Evolutionary conservation across 2,797 vertebrate species (phyloP).

Genomic region (Philypnodon macrostomus): DNA sequence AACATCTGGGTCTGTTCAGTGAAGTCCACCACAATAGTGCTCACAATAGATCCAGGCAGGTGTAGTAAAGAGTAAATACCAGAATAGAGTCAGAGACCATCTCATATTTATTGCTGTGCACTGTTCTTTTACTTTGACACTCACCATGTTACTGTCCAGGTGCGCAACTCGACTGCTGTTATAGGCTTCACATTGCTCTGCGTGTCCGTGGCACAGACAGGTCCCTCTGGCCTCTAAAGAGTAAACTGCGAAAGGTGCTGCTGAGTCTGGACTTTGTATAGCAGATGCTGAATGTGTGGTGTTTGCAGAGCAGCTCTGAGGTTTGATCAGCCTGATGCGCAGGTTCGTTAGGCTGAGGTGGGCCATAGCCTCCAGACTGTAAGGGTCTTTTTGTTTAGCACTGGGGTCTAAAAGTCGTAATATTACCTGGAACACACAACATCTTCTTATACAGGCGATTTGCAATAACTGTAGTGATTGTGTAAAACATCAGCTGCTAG

Average conservation of each 20-base stretch:
- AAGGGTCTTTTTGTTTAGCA: slow-evolving; percentile 76
- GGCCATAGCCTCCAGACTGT: slow-evolving; percentile 78
- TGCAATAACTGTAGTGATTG: too few relatives aligned
- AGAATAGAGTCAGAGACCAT: too few relatives aligned
- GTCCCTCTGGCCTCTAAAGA: slow-evolving; percentile 84
- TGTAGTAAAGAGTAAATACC: slow-evolving; percentile 26
- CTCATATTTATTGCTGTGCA: not conserved
- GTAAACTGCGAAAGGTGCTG: slow-evolving; percentile 81
- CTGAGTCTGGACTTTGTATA: slow-evolving; percentile 56
- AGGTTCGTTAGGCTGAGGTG: slow-evolving; percentile 85
- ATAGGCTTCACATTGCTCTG: slow-evolving; percentile 77
- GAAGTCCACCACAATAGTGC: slow-evolving; percentile 19
- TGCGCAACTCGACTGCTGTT: slow-evolving; percentile 33
- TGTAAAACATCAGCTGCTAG: too few relatives aligned
- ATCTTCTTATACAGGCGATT: not conserved
- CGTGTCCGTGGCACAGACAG: slow-evolving; percentile 88
- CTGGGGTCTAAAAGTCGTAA: slow-evolving; percentile 79
- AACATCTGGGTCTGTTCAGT: slow-evolving; percentile 44
- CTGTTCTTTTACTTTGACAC: slow-evolving; percentile 21
- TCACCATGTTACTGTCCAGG: slow-evolving; percentile 55
- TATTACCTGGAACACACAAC: slow-evolving; percentile 76
- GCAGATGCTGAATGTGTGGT: slow-evolving; percentile 3
- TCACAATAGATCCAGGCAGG: slow-evolving; percentile 30
- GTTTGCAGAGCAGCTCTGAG: slow-evolving; percentile 75
- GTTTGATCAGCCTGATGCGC: slow-evolving; percentile 81